Conservation (phyloP, 2,113 vertebrate genomes). For the Daphoenositta chrysoptera region DNA sequence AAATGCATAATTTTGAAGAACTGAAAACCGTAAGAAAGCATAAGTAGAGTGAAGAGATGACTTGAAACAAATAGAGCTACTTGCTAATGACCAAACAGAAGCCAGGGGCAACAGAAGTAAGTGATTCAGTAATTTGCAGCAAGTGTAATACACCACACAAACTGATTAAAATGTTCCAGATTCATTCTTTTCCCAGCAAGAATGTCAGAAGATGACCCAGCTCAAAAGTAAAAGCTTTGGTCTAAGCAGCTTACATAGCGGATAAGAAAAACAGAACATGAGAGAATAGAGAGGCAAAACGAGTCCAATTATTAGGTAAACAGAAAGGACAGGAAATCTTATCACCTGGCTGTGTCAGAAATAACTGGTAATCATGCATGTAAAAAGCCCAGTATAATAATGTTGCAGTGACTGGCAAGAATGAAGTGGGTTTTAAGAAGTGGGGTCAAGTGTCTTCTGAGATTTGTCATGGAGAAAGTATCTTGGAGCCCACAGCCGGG, state of each 20-base stretch:
- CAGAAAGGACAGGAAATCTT: neutral
- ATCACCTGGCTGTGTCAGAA: neutral
- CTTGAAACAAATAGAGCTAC: neutral
- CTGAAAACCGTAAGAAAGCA: neutral
- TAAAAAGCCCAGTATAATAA: neutral
- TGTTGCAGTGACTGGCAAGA: neutral
- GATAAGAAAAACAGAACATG: neutral
- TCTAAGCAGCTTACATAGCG: constrained; percentile 7
- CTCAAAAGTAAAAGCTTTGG: constrained; percentile 17
- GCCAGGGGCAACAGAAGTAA: neutral
- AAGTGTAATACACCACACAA: neutral
- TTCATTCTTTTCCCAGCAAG: neutral
- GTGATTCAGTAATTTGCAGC: neutral
- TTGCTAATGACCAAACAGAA: neutral
- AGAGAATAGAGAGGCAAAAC: neutral
- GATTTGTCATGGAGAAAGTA: neutral
- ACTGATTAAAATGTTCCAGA: neutral
- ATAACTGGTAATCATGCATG: neutral
- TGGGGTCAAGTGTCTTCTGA: neutral
- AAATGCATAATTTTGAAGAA: neutral
- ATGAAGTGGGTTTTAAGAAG: neutral
- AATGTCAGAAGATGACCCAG: neutral
- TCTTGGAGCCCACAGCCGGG: neutral
- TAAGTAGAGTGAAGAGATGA: neutral
- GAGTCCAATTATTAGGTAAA: neutral